Percentiles rank a stretch among this genome's conserved stretches.
Evolutionary conservation across 1,140 invertebrate species (phyloP).

Genomic region (Goniozus legneri): DNA sequence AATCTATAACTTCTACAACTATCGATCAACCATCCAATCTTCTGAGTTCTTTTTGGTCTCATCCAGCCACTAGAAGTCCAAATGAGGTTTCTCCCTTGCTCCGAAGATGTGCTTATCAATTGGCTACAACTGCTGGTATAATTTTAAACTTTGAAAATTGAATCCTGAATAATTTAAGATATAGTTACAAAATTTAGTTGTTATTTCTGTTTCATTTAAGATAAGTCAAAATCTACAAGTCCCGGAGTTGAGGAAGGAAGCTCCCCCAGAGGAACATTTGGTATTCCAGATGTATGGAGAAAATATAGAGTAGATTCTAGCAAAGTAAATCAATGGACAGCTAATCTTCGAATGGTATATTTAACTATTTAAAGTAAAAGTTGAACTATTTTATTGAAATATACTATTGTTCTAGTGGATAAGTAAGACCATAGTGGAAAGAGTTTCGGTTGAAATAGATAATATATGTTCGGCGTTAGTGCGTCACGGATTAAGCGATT

Average conservation of each 20-base stretch:
- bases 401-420: constrained; percentile 64
- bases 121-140: constrained; percentile 56
- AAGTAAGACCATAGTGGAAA: constrained; percentile 69
- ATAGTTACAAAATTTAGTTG: background rate
- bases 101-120: constrained; percentile 56
- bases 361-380: constrained; percentile 1
- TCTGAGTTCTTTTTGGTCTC: constrained; percentile 58
- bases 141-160: background rate
- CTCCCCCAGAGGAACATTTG: constrained; percentile 48
- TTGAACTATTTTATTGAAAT: constrained; percentile 3
- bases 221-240: constrained; percentile 46
- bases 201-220: constrained; percentile 13
- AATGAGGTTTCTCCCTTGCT: constrained; percentile 56
- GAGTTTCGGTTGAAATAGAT: constrained; percentile 68
- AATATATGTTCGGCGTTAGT: constrained; percentile 64
- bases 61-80: constrained; percentile 55
- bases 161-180: background rate
- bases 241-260: constrained; percentile 54
- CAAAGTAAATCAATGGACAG: constrained; percentile 64
- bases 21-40: constrained; percentile 46
- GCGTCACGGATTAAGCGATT: constrained; percentile 66
- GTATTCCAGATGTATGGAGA: constrained; percentile 58
- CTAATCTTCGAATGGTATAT: constrained; percentile 62
- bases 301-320: constrained; percentile 60
- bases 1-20: constrained; percentile 28